A percentile compares a stretch with the other conserved stretches of the same genome.
phyloP scores from a whole-genome alignment of 2,888 invertebrate species.

The Argyresthia albistria region DNA sequence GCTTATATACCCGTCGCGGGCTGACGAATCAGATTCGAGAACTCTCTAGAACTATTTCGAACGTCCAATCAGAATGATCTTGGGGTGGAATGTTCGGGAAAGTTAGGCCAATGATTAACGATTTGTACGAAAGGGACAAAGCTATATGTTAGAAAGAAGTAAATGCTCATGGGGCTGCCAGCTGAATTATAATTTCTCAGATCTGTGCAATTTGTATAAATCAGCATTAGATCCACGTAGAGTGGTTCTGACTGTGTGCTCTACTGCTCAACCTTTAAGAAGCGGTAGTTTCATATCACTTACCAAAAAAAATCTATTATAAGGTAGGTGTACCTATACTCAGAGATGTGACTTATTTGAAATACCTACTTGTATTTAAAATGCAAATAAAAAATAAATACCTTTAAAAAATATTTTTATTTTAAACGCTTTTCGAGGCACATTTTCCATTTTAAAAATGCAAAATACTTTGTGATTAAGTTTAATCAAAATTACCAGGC shows the following conservation, averaged over 20 bases:
- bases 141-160: neutral
- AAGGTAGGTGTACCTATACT: neutral
- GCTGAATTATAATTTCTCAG: neutral
- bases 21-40: constrained; percentile 33
- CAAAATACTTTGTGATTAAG: too few species aligned
- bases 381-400: too few species aligned
- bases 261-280: neutral
- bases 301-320: neutral
- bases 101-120: constrained; percentile 13
- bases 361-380: too few species aligned
- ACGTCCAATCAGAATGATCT: constrained; percentile 27
- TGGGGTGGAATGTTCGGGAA: constrained; percentile 30
- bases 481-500: too few species aligned
- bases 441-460: too few species aligned
- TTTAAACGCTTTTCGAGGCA: too few species aligned
- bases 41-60: constrained; percentile 28
- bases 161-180: neutral
- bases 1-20: constrained; percentile 22
- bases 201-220: neutral
- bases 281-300: neutral
- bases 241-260: neutral
- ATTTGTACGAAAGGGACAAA: neutral
- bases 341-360: too few species aligned
- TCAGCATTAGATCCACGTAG: neutral
- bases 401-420: too few species aligned